These are phyloP conservation scores for Odocoileus virginianus DNA, from an alignment of 2,113 vertebrate species.

Conservation along the genomic window DNA sequence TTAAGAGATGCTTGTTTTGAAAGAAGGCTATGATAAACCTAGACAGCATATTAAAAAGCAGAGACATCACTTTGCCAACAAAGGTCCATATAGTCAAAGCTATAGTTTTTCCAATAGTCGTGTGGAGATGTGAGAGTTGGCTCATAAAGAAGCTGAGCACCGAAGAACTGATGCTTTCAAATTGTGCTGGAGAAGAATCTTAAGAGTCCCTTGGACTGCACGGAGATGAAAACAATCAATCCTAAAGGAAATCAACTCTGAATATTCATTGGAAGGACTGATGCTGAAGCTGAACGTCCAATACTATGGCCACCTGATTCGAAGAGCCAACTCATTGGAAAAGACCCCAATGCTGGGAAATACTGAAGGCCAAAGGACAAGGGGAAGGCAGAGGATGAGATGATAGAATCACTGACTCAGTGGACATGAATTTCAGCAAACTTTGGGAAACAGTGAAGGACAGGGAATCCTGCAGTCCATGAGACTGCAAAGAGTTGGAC, in stretches of 20 bases:
- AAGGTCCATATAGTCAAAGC: background rate
- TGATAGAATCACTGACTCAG: background rate
- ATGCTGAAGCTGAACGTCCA: background rate
- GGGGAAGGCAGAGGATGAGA: background rate
- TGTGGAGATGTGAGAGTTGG: background rate
- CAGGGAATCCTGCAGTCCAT: background rate
- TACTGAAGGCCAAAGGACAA: background rate
- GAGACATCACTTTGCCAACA: background rate
- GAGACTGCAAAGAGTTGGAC: background rate
- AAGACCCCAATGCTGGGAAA: background rate
- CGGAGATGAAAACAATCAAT: background rate
- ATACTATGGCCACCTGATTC: background rate
- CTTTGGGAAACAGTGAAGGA: background rate
- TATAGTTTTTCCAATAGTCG: background rate
- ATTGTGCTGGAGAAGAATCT: background rate
- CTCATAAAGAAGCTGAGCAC: background rate
- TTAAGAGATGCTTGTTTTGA: background rate
- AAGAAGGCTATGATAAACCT: background rate
- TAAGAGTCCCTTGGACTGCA: background rate
- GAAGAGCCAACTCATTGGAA: background rate
- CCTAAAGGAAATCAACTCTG: background rate
- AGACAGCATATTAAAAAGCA: background rate
- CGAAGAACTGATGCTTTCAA: background rate
- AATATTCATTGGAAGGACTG: background rate
- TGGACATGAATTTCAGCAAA: background rate